Evolutionary conservation across 2,797 vertebrate species (phyloP).

Genomic region (Kryptopterus vitreolus): DNA sequence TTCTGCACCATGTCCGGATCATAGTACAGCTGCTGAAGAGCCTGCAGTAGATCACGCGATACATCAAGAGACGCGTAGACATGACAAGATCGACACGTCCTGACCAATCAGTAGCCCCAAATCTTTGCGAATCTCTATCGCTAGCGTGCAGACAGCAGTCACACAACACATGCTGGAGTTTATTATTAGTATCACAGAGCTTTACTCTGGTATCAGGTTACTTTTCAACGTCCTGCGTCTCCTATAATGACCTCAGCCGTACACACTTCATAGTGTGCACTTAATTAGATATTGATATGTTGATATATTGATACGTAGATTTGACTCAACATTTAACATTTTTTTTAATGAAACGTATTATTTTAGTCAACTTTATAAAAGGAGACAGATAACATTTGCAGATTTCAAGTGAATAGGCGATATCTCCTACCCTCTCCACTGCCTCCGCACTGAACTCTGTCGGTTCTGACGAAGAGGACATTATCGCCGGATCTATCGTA

Average conservation of each 20-base stretch:
- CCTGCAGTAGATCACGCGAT: conserved; percentile 67
- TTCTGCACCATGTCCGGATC: conserved; percentile 95
- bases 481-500: conserved; percentile 52
- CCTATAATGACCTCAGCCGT: conserved; percentile 29
- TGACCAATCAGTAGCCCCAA: neutral
- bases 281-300: too few species aligned
- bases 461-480: conserved; percentile 54
- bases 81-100: neutral
- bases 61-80: neutral
- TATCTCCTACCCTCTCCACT: conserved; percentile 71
- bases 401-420: neutral
- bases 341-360: neutral
- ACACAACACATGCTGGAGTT: conserved; percentile 67
- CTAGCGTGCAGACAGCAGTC: conserved; percentile 35
- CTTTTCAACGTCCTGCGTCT: conserved; percentile 42
- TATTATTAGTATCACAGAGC: conserved; percentile 76
- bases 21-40: conserved; percentile 95
- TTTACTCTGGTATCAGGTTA: conserved; percentile 67
- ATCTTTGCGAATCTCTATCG: neutral
- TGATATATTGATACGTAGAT: too few species aligned
- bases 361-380: neutral
- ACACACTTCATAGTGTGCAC: neutral
- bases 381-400: neutral
- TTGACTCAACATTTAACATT: neutral
- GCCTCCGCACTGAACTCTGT: conserved; percentile 69